Evolutionary conservation across 2,113 vertebrate species (phyloP).

Genomic region (Lontra canadensis): DNA sequence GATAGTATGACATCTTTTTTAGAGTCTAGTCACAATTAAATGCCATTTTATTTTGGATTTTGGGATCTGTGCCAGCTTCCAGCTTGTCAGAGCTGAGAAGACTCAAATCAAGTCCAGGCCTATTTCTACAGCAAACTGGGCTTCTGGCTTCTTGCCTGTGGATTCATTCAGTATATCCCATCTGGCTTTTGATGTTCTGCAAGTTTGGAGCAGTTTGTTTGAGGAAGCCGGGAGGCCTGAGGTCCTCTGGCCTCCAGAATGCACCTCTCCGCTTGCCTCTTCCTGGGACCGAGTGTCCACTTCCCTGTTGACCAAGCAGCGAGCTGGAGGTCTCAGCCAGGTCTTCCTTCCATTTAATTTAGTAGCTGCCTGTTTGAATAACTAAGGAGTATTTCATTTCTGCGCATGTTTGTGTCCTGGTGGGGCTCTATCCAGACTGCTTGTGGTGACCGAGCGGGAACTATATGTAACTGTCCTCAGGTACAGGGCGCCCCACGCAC

Average conservation of each 20-base stretch:
- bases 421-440: background rate
- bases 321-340: constrained; percentile 62
- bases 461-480: background rate
- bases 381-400: constrained; percentile 19
- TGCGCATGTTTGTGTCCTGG: background rate
- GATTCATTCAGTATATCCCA: constrained; percentile 83
- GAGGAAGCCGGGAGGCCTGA: constrained; percentile 78
- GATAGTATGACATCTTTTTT: constrained; percentile 78
- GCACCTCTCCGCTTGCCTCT: constrained; percentile 59
- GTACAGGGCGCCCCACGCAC: background rate
- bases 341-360: constrained; percentile 59
- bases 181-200: constrained; percentile 85
- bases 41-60: constrained; percentile 83
- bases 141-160: constrained; percentile 82
- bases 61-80: constrained; percentile 81
- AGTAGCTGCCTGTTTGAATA: constrained; percentile 60
- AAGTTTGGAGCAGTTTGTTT: constrained; percentile 83
- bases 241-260: constrained; percentile 50
- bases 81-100: constrained; percentile 84
- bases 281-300: constrained; percentile 68
- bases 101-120: constrained; percentile 86
- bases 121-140: constrained; percentile 83
- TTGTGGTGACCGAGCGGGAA: background rate
- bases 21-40: constrained; percentile 81
- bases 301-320: constrained; percentile 64